Conservation (phyloP, 2,797 vertebrate genomes). For the Anas bernieri region DNA sequence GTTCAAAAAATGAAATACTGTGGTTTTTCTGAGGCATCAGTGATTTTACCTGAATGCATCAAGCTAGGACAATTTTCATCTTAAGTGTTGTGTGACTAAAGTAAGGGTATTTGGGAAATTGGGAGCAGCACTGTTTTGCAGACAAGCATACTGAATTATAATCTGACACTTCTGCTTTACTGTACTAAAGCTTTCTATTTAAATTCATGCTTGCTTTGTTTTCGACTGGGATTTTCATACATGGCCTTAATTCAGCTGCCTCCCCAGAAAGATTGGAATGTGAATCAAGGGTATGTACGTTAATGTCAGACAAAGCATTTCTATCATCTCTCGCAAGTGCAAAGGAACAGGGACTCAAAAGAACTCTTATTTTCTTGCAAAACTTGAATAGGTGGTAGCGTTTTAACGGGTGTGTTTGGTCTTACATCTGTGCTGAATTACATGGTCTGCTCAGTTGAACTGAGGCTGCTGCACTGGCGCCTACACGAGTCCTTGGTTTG, state of each 20-base stretch:
- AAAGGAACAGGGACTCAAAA: background rate
- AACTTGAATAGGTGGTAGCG: background rate
- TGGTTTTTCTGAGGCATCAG: background rate
- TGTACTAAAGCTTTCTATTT: background rate
- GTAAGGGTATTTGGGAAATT: background rate
- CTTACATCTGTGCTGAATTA: background rate
- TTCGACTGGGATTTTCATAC: conserved; percentile 17
- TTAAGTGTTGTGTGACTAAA: background rate
- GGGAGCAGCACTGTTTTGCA: background rate
- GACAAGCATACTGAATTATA: background rate
- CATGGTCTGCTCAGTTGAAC: background rate
- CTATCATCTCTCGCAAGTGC: background rate
- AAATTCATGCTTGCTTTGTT: background rate
- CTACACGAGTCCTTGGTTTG: fast-evolving
- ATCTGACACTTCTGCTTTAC: background rate
- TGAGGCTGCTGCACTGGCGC: background rate
- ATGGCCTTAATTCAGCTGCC: conserved; percentile 3
- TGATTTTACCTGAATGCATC: background rate
- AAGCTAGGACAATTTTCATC: fast-evolving
- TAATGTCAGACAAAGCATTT: background rate
- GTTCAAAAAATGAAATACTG: background rate
- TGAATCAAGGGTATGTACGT: background rate
- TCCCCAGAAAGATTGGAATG: background rate
- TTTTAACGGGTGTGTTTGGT: background rate
- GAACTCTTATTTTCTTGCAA: background rate